Evolutionary conservation across 2,797 vertebrate genomes (phyloP).

Genomic region (Eulemur rubriventer): DNA sequence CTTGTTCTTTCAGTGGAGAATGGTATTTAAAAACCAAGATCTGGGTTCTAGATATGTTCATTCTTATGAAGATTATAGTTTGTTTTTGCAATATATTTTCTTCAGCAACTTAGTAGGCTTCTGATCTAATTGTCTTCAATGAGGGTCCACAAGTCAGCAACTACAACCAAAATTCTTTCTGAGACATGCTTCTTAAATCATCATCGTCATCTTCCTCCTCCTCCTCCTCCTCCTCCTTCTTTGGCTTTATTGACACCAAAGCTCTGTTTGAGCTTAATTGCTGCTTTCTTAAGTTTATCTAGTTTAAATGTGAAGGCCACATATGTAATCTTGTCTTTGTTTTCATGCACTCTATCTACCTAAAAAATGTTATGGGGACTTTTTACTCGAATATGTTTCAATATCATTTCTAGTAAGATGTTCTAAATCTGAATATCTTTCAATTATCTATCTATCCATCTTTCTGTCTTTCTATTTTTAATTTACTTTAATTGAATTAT

Average conservation of each 20-base stretch:
- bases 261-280: neutral
- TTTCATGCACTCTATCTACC: neutral
- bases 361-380: neutral
- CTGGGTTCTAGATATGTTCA: neutral
- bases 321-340: neutral
- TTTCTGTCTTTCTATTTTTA: neutral
- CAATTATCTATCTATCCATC: neutral
- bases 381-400: neutral
- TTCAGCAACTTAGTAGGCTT: neutral
- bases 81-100: neutral
- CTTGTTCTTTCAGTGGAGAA: neutral
- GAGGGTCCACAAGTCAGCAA: neutral
- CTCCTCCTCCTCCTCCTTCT: too few species aligned
- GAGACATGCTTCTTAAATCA: neutral
- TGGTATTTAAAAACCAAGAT: neutral
- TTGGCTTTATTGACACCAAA: neutral
- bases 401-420: neutral
- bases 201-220: neutral
- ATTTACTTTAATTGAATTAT: neutral
- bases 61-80: neutral
- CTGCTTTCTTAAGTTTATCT: neutral
- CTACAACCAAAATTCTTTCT: neutral
- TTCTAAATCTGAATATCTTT: neutral
- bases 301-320: neutral
- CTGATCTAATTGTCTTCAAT: neutral